Evolutionary conservation across 2,797 vertebrate genomes (phyloP), one percentile per base, ranked within the genome.

Genomic region (Mus spretus): DNA sequence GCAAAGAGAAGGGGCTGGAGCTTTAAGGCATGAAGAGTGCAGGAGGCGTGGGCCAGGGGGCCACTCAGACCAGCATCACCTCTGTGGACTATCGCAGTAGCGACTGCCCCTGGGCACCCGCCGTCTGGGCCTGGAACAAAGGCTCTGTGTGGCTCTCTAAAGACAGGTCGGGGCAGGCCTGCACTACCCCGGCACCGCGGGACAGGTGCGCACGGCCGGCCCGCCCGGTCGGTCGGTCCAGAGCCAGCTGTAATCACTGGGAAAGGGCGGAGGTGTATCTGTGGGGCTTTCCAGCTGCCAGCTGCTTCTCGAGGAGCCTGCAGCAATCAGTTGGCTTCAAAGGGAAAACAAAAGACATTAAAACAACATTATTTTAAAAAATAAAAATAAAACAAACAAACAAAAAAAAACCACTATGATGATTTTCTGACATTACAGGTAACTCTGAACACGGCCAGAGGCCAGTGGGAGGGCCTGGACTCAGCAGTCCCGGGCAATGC

Each of bases 271-370:
- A 57, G 67, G 14, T 57, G 24, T 53, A 53, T 57, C 67, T 72
- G 47, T 28, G 85, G 85, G 85, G 67, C 53, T 74, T 74, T 75
- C 85, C 85, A 88, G 53, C n/a, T 57, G 50, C 85, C 50, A 74
- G 50, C 67, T 0, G 26, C n/a, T 72, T 88, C 53, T 74, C n/a
- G n/a, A 88, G 50, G 53, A 59, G n/a, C 70, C 85, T 31, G n/a
- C 5, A 70, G 85, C 70, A 40, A 24, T 57, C n/a, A 2, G 28
- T 40, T 57, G 70, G n/a, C 53, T 88, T 88, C 85, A 74, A 88
- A 88, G 40, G n/a, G 67, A 74, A 74, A 74, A 88, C 85, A 57
- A 40, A 87, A 70, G 50, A 20, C 85, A 74, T 74, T 57, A 74
- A 59, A 20, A 31, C n/a, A 20, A 40, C 50, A 31, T 88, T 19